Evolutionary conservation across 2,797 vertebrate genomes (phyloP), one percentile per base, ranked within the genome.

Genomic region (Vespertilio murinus): DNA sequence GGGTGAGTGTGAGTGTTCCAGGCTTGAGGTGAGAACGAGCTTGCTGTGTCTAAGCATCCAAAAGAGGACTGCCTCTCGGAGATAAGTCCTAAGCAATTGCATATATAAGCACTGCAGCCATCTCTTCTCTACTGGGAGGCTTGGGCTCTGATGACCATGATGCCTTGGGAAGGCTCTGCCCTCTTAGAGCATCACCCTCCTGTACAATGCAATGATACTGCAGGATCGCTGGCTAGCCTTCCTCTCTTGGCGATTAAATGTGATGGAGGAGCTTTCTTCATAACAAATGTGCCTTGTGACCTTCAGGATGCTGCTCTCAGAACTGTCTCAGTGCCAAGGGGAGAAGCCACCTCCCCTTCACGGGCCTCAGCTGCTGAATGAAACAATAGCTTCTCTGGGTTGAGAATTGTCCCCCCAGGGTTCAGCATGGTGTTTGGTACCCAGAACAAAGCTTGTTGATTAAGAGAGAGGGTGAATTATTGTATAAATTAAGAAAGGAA

Each of bases 381-480:
- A 65, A 33, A 91, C 2, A 12, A 1, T 1, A 17, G 18, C 18
- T 28, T 75, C 64, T 89, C 17, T 8, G 35, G 28, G 22, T 47
- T 33, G 64, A 35, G 61, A 82, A 40, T 10, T 33, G 28, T 23
- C 40, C n/a, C 40, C 22, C 12, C n/a, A 2, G 2, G 20, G 28
- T 12, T 94, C 28, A 64, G 10, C 13, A 10, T 17, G 30, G 22
- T 8, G 3, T 89, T 90, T 61, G 40, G 12, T 7, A 25, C 0
- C 73, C 2, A 22, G 23, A 47, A 23, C 52, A 28, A 30, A 40
- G 6, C 8, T 30, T 71, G 16, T 69, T 73, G 79, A 67, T 83
- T 35, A 89, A 97, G 33, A 33, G 77, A 84, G 59, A 75, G 67
- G 28, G 40, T 23, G n/a, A 89, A 54, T 94, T 67, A 84, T 33